A percentile compares a stretch with the other conserved stretches of the same genome.
Evolutionary conservation across 1,140 invertebrate genomes (phyloP).

Genomic region (Pentalonia nigronervosa): DNA sequence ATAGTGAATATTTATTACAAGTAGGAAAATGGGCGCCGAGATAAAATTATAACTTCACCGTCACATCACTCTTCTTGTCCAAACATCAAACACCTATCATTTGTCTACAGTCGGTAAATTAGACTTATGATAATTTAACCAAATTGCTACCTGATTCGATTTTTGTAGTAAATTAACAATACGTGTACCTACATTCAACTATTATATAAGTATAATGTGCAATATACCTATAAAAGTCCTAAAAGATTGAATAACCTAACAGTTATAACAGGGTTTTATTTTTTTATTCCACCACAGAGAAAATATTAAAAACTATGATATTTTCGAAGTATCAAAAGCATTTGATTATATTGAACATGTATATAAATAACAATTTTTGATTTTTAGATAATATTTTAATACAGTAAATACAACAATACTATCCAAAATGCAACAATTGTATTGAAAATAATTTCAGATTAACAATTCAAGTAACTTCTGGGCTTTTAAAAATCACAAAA

Average conservation of each 20-base stretch:
- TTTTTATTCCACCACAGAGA: neutral
- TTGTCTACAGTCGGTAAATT: neutral
- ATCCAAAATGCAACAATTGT: neutral
- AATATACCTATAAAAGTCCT: neutral
- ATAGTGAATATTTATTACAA: neutral
- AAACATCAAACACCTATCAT: slow-evolving; percentile 6
- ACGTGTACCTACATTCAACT: neutral
- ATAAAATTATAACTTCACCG: neutral
- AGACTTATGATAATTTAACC: neutral
- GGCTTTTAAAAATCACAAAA: neutral
- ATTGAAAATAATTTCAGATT: neutral
- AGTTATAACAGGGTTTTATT: too few species aligned
- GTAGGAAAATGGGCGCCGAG: neutral
- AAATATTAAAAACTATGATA: neutral
- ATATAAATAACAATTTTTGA: neutral
- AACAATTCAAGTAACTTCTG: neutral
- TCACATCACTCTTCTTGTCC: neutral
- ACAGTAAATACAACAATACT: neutral
- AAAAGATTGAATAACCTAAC: neutral
- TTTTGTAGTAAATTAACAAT: neutral
- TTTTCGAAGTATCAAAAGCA: neutral
- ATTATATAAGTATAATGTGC: neutral
- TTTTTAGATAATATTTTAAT: neutral
- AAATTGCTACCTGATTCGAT: neutral
- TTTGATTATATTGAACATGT: neutral